Base-by-base conservation (phyloP, 2,797 vertebrate genomes). In the Tauraco hartlaubi region DNA sequence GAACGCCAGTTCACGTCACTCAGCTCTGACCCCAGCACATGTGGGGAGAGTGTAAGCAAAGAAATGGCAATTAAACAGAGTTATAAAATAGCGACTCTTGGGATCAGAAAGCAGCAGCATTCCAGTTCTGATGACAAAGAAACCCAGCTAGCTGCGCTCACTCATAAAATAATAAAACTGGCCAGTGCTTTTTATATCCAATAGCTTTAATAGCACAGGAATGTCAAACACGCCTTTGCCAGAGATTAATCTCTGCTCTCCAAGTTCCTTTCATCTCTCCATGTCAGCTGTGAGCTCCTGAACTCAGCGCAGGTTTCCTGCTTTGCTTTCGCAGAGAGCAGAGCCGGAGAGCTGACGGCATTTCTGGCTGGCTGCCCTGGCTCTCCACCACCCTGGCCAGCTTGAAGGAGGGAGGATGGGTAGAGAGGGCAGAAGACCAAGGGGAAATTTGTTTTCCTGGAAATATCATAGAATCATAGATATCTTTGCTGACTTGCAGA, bases 331-430 rank as follows among this genome's bases (percentile, higher is more conserved):
- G 46, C 2, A 3, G 67, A 44, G 31, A 48, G 33, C 12, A n/a
- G 61, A 78, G 37, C 49, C 2, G 1, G 51, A 69, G 56, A 80
- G 49, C 46, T 86, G 87, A 15, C 73, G 44, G 64, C 3, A 0
- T 20, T 73, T 15, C 71, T 62, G 75, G 49, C 61, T 5, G 4
- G 5, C 37, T 63, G 90, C 21, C 72, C 28, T 5, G 0, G 14
- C 0, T 3, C 33, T 62, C 79, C 1, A 2, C 26, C n/a, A 80
- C 25, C 10, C n/a, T 0, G 0, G 4, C 15, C 31, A 37, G 67
- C 25, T 35, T 0, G 0, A 55, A 56, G 41, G 37, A 85, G 12
- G 51, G 19, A 85, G 37, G 18, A 25, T 3, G 5, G 28, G 14
- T 23, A 29, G 20, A 37, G 58, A 83, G 33, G 81, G n/a, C n/a